phyloP scores from a whole-genome alignment of 1,140 invertebrate species.

The Trichoplusia ni region DNA sequence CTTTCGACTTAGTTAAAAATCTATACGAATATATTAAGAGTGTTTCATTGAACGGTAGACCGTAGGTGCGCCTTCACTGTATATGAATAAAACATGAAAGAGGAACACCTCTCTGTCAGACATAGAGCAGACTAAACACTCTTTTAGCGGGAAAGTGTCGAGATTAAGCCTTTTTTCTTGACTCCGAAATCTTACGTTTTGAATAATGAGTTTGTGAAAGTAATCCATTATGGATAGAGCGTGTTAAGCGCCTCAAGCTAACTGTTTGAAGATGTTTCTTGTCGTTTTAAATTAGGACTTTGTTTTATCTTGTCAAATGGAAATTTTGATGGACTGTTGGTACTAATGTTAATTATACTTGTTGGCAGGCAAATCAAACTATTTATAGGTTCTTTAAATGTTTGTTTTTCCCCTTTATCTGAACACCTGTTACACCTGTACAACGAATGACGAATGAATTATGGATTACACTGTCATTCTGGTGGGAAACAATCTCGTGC shows the following conservation, averaged over 20 bases:
- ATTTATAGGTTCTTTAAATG: no score
- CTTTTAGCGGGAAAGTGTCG: conserved; percentile 10
- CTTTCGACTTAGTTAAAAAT: neutral
- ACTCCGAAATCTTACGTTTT: neutral
- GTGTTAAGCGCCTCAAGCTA: neutral
- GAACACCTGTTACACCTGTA: no score
- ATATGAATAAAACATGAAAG: conserved; percentile 24
- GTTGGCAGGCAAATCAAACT: no score
- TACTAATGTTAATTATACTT: no score
- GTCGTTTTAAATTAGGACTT: neutral
- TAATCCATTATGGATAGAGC: conserved; percentile 19
- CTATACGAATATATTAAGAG: conserved; percentile 6
- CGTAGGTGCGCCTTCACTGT: neutral
- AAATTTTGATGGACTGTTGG: no score
- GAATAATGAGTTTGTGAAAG: conserved; percentile 17
- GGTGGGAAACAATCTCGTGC: no score
- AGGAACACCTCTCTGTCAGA: neutral
- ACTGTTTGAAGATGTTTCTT: neutral
- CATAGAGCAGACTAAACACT: conserved; percentile 1
- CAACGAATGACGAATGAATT: no score
- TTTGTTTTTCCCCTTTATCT: no score
- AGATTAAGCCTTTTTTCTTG: conserved; percentile 19
- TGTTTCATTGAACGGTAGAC: conserved; percentile 10
- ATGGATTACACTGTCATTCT: no score
- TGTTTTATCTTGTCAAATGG: no score